Base-by-base conservation (phyloP, 2,888 invertebrate genomes). In the Chaetogeoica ovagalla region DNA sequence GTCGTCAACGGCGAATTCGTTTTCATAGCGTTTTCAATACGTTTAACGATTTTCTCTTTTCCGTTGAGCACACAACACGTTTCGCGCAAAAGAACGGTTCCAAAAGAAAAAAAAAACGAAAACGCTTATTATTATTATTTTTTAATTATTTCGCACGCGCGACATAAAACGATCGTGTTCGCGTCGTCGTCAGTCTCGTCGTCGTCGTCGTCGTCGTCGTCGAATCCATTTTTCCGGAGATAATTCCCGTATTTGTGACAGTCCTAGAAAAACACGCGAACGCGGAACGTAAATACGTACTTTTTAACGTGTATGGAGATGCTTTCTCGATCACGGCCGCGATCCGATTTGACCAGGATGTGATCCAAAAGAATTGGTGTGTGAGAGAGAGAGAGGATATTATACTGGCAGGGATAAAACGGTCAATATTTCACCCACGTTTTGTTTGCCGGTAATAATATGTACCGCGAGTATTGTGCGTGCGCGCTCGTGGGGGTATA, bases 41-140 rank as follows among this genome's bases (percentile, higher is more conserved):
- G 15, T 52, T 19, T 60, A 68, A 43, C 43, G 39, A 23, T 59
- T 60, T 21, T 1, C 11, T 48, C 13, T 48, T 39, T 39, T 48
- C 48, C 15, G 2, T 76, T 68, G 77, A 77, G 77, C 77, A 77
- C 77, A 77, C 62, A 77, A 30, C 62, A 77, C 39, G n/a, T 77
- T 77, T 77, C 62, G 68, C 37, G 17, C 9, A 30, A 30, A 30
- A 30, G 13, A 30, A 52, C 37, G 43, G 1, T 48, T 68, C 17
- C 21, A 43, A 48, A 60, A 30, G 23, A 6, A 23, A 57, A 52
- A n/a, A 30, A 57, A 63, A 60, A 65, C 65, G 23, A 30, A 23
- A 30, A 57, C 65, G 23, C 39, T 21, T 39, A 30, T 30, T 65
- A 63, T 37, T 23, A 59, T 30, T 43, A 37, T 8, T 48, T 21